Percentiles rank a stretch among this genome's conserved stretches.
These are phyloP conservation scores for Himalopsyche kuldschensis DNA, from an alignment of 2,888 invertebrate species.

Conservation along the genomic window DNA sequence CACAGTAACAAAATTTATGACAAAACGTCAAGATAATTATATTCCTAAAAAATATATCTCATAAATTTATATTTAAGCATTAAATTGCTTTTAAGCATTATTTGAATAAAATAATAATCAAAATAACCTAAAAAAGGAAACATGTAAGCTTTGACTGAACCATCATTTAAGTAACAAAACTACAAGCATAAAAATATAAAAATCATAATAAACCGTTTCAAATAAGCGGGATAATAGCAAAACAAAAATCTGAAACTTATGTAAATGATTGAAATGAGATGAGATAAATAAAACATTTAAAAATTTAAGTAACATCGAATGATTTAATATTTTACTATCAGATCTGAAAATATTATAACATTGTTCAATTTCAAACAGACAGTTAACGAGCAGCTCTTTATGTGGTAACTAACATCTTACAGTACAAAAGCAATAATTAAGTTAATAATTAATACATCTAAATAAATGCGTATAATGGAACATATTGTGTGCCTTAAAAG, in stretches of 20 bases:
- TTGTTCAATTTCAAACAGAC: neutral
- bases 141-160: no score
- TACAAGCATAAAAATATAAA: no score
- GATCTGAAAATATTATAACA: neutral
- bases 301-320: neutral
- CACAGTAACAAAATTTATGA: slow-evolving; percentile 24
- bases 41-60: neutral
- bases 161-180: no score
- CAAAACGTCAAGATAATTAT: neutral
- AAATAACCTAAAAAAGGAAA: no score
- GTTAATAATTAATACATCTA: neutral
- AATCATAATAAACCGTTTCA: no score
- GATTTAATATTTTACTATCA: neutral
- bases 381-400: neutral
- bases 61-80: neutral
- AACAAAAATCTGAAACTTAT: no score
- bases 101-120: neutral
- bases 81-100: neutral
- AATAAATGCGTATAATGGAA: neutral
- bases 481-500: no score
- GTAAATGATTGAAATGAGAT: neutral
- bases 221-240: no score
- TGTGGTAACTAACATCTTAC: neutral
- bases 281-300: neutral
- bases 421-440: neutral